A percentile compares a stretch with the other conserved stretches of the same genome.
These are phyloP conservation scores for Bos indicus DNA, from an alignment of 2,113 vertebrate genomes.

Conservation along the genomic window DNA sequence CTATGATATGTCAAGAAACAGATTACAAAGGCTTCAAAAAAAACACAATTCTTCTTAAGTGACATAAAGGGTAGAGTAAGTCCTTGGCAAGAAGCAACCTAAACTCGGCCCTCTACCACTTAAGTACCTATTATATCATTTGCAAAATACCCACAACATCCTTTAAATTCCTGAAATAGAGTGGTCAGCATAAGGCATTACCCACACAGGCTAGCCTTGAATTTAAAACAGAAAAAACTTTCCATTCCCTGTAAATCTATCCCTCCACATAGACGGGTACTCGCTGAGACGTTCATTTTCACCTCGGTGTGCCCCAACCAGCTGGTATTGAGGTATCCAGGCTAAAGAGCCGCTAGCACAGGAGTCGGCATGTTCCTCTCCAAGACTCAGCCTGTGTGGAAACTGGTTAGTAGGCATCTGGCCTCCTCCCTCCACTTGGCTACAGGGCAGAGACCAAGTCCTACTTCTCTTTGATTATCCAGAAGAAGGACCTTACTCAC, in stretches of 20 bases:
- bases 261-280: rapidly evolving
- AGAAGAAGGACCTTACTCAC: neutral
- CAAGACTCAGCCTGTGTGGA: rapidly evolving
- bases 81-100: neutral
- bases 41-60: neutral
- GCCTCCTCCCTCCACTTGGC: neutral
- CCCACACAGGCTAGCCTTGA: neutral
- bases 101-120: neutral
- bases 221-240: neutral
- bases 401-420: rapidly evolving
- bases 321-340: neutral
- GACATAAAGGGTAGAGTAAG: neutral
- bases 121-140: neutral
- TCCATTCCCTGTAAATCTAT: rapidly evolving
- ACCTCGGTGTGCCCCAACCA: neutral
- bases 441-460: neutral
- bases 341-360: neutral
- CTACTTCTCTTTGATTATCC: neutral
- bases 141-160: neutral
- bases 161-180: neutral
- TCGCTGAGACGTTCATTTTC: neutral
- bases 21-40: neutral
- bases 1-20: neutral
- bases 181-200: neutral
- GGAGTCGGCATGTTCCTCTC: neutral